Percentiles rank a stretch among this genome's conserved stretches.
These are phyloP conservation scores for Tricholaema leucomelas DNA, from an alignment of 2,113 vertebrate species.

Conservation along the genomic window DNA sequence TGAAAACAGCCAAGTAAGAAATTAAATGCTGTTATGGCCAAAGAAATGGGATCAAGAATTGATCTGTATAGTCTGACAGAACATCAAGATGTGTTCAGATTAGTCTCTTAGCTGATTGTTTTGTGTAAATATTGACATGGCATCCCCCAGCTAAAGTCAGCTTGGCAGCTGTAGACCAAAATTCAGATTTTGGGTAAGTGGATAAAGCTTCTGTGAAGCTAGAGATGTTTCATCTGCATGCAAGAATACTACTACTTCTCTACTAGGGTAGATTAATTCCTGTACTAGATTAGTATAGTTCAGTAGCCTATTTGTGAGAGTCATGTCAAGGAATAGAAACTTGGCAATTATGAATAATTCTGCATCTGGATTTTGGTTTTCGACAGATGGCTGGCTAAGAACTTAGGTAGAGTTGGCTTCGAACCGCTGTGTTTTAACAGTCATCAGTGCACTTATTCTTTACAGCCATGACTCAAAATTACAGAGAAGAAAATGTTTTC, in stretches of 20 bases:
- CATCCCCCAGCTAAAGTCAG: neutral
- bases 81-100: fast-evolving
- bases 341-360: neutral
- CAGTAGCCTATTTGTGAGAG: neutral
- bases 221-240: neutral
- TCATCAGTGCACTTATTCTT: neutral
- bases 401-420: neutral
- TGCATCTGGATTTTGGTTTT: neutral
- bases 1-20: neutral
- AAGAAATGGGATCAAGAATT: neutral
- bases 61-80: neutral
- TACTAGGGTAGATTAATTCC: neutral
- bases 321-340: neutral
- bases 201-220: neutral
- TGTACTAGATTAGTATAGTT: neutral
- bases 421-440: neutral
- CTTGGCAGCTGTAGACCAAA: neutral
- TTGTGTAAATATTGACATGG: neutral
- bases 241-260: neutral
- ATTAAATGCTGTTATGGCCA: neutral
- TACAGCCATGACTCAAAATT: neutral
- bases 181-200: neutral
- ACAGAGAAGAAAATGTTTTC: neutral
- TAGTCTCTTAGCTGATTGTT: neutral
- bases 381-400: neutral